A percentile compares a stretch with the other conserved stretches of the same genome.
Conservation (phyloP, 2,888 invertebrate genomes). For the Lasioglossum vierecki region DNA sequence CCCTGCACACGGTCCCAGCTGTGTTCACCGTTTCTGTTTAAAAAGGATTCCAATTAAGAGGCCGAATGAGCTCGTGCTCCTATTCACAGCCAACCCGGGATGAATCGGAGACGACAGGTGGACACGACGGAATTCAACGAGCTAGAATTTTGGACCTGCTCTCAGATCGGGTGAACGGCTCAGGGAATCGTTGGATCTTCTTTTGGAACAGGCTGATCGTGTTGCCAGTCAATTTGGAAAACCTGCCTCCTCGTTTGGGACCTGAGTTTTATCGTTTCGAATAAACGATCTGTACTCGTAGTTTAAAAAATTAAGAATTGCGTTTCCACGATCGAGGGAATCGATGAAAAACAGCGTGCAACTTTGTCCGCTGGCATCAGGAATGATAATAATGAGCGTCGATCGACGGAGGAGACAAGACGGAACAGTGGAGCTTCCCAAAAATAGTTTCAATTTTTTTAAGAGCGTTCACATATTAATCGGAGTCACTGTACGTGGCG, state of each 20-base stretch:
- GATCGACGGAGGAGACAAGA: neutral
- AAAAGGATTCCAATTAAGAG: conserved; percentile 71
- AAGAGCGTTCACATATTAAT: too few species aligned
- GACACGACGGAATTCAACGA: conserved; percentile 37
- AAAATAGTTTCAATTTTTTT: too few species aligned
- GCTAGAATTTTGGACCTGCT: conserved; percentile 17
- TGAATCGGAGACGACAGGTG: conserved; percentile 64
- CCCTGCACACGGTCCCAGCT: conserved; percentile 55
- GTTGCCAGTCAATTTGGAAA: neutral
- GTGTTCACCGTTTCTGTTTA: conserved; percentile 52
- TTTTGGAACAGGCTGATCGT: neutral
- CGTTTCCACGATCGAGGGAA: too few species aligned
- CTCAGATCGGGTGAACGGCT: neutral
- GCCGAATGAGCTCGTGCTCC: conserved; percentile 62
- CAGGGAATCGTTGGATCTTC: neutral
- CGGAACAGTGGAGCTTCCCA: too few species aligned
- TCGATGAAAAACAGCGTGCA: too few species aligned
- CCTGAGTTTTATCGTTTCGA: neutral
- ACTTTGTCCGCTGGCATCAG: neutral
- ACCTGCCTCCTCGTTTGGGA: neutral
- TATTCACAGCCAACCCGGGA: conserved; percentile 56
- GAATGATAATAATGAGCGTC: neutral
- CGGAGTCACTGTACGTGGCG: neutral
- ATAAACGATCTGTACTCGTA: neutral
- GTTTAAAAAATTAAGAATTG: too few species aligned